These are phyloP conservation scores for Dichetophora obliterata DNA, from an alignment of 2,888 invertebrate species.

Conservation along the genomic window DNA sequence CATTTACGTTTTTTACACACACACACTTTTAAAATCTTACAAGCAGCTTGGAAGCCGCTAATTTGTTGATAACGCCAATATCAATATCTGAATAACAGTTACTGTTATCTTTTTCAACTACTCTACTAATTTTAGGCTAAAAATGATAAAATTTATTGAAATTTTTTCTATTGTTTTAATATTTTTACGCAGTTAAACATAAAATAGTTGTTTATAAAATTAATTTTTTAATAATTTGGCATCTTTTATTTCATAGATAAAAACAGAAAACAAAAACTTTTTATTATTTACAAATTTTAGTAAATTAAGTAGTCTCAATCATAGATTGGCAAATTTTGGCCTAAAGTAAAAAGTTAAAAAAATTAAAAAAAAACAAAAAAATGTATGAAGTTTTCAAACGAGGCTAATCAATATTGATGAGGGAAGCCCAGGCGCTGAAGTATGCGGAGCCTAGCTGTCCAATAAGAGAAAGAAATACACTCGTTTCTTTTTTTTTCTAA, in stretches of 20 bases:
- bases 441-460: background rate
- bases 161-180: slow-evolving; percentile 46
- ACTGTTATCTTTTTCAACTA: slow-evolving; percentile 2
- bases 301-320: background rate
- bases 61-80: background rate
- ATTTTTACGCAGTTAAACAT: slow-evolving; percentile 24
- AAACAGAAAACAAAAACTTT: background rate
- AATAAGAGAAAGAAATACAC: slow-evolving; percentile 26
- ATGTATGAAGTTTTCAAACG: background rate
- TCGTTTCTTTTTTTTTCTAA: background rate
- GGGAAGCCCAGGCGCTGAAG: slow-evolving; percentile 39
- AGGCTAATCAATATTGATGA: slow-evolving; percentile 67
- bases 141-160: slow-evolving; percentile 27
- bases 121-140: background rate
- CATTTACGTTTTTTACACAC: background rate
- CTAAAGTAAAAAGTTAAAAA: slow-evolving; percentile 27
- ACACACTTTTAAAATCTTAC: background rate
- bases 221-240: background rate
- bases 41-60: background rate
- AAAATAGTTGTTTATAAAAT: background rate
- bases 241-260: background rate
- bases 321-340: background rate
- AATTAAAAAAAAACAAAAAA: slow-evolving; percentile 27
- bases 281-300: background rate
- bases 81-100: background rate